phyloP scores from a whole-genome alignment of 2,797 vertebrate species.

The Adrianichthys oophorus region DNA sequence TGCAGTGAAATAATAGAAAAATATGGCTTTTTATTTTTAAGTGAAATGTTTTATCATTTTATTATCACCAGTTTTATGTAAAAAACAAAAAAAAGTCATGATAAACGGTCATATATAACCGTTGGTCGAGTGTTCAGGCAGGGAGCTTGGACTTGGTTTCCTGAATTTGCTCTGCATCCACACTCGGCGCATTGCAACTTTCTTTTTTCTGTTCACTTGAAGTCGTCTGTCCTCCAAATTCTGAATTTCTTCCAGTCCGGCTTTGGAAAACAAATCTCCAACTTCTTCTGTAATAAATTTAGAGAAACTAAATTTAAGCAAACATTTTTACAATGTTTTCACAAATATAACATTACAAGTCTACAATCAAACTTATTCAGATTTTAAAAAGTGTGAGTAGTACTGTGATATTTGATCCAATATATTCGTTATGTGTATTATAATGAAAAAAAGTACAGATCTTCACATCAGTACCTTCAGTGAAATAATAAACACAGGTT shows the following conservation, averaged over 20 bases:
- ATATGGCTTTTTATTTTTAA: not conserved
- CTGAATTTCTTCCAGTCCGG: slow-evolving; percentile 88
- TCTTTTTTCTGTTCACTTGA: slow-evolving; percentile 91
- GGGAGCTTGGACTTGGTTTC: slow-evolving; percentile 69
- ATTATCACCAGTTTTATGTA: not conserved
- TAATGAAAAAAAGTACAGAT: not conserved
- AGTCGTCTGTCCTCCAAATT: slow-evolving; percentile 89
- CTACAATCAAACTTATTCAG: no score
- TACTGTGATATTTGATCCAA: not conserved
- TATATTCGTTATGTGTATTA: no score
- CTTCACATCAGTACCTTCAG: slow-evolving; percentile 79
- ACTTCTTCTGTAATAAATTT: slow-evolving; percentile 81
- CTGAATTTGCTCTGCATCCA: slow-evolving; percentile 95
- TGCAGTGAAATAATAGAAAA: not conserved
- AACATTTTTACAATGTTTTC: not conserved
- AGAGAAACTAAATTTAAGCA: no score
- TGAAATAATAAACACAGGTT: slow-evolving; percentile 94
- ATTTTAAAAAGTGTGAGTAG: not conserved
- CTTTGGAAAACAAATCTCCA: slow-evolving; percentile 81
- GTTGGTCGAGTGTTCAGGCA: slow-evolving; percentile 7
- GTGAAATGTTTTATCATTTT: no score
- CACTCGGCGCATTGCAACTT: slow-evolving; percentile 88
- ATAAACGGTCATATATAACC: not conserved
- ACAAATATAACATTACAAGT: no score
- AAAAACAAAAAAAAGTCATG: not conserved